Evolutionary conservation across 1,140 invertebrate species (phyloP), one percentile per base, ranked within the genome.

Genomic region (Aporrectodea caliginosa): DNA sequence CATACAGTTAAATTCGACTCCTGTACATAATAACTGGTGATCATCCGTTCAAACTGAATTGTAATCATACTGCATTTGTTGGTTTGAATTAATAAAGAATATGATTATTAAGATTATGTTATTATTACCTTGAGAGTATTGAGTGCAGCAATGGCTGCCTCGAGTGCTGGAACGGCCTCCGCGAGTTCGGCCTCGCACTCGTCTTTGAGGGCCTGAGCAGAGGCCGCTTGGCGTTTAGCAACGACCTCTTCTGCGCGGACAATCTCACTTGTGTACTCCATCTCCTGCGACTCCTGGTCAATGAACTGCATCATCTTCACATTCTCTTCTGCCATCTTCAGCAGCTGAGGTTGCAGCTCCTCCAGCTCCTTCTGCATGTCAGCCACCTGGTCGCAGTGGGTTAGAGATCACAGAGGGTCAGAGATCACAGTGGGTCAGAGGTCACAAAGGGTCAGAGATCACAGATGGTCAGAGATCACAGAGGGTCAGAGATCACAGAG

Each of bases 131-230:
- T 82, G 14, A 82, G 74, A 16, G 82, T 83, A 77, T 83, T 77
- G 33, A 83, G 70, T 1, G 83, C 83, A 75, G 80, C 76, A 30
- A 80, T 76, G 69, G 88, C 88, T 81, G 85, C 87, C 79, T 89
- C 87, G 22, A 89, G 81, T 22, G 88, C 88, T 27, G 88, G 88
- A 29, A 88, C 83, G 32, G 88, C 88, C 72, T 88, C 88, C 22
- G 87, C 86, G 72, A 89, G 81, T 73, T 89, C 88, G 27, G 84
- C 85, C 82, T 88, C 86, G 83, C 88, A 89, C 81, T 89, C 89
- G 73, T 90, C 91, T 88, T 96, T 97, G 6, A 97, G 34, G 22
- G n/a, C 58, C 30, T 78, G 77, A n/a, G 77, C 58, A 27, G 75
- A 76, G 1, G 75, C 75, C 14, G 75, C 75, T 31, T 76, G 75